Base-by-base conservation (phyloP, 1,140 invertebrate genomes). In the Muscidifurax raptorellus region DNA sequence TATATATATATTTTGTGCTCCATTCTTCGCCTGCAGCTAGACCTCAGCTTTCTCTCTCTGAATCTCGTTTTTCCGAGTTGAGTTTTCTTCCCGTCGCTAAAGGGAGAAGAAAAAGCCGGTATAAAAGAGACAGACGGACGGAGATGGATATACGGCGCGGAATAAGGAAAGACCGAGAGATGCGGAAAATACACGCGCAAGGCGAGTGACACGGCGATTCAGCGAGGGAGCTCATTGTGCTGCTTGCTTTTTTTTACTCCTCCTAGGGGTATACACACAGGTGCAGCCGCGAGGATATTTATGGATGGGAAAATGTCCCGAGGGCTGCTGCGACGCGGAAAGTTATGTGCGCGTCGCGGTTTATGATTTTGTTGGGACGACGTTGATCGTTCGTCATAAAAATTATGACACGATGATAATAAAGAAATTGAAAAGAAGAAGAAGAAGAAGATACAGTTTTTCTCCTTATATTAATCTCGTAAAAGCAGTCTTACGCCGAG, bases 61-160 rank as follows among this genome's bases (percentile, higher is more conserved):
- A 86, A 87, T 87, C 85, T 86, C 85, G 85, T 86, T 87, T 86
- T 87, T 86, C 84, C 86, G 78, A 86, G 85, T 67, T 40, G 40
- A 87, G 52, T 84, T 87, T 87, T 82, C 82, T 82, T 81, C 64
- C 30, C 25, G 44, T 36, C n/a, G 72, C 18, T 27, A 72, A 79
- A 72, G 47, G 13, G 67, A 47, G 32, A 2, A 59, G 81, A 76
- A 82, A 82, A 82, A 82, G 71, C 27, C 22, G 32, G 67, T 40
- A 1, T 9, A 66, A n/a, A n/a, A 69, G 32, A 80, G 78, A 44
- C 40, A 40, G 32, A 74, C 13, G 25, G 64, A 67, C 28, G 64
- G 75, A 83, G 82, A 83, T 79, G 75, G 40, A 78, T 83, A 79
- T 59, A 83, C 74, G 7, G 71, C 27, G 75, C 2, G 36, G 44